These are phyloP conservation scores for Cheirogaleus medius DNA, from an alignment of 2,113 vertebrate species.

Conservation along the genomic window DNA sequence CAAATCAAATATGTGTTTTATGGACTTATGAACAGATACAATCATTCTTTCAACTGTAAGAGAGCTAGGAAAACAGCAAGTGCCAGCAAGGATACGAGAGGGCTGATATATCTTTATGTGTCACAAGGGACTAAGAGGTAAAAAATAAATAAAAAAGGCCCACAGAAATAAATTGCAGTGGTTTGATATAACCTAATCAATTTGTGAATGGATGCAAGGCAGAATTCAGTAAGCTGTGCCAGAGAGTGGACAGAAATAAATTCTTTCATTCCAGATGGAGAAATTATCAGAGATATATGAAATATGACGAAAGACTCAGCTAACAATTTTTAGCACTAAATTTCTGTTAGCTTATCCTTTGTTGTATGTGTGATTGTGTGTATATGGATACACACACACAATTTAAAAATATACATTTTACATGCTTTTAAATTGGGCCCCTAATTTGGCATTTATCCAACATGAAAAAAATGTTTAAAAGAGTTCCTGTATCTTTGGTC, in stretches of 20 bases:
- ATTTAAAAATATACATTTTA: background rate
- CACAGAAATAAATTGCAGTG: conserved; percentile 43
- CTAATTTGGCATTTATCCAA: conserved; percentile 38
- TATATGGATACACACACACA: too few species aligned
- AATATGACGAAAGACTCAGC: conserved; percentile 7
- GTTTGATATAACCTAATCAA: conserved; percentile 70
- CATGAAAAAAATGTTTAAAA: background rate
- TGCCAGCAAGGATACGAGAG: background rate
- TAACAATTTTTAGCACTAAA: conserved; percentile 27
- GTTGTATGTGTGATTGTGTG: background rate
- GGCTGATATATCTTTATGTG: background rate
- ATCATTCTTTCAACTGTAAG: conserved; percentile 23
- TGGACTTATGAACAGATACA: conserved; percentile 21
- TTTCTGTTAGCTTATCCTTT: conserved; percentile 70
- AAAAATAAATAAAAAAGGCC: conserved; percentile 50
- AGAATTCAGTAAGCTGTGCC: conserved; percentile 58
- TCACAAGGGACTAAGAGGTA: background rate
- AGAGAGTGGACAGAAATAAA: conserved; percentile 53
- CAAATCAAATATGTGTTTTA: conserved; percentile 66
- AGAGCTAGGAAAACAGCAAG: background rate
- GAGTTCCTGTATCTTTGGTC: background rate
- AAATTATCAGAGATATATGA: conserved; percentile 68
- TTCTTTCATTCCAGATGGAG: conserved; percentile 58
- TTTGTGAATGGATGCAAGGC: conserved; percentile 37
- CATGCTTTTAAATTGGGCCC: conserved; percentile 61